Base-by-base conservation (phyloP, 2,797 vertebrate species). In the Merluccius polli region DNA sequence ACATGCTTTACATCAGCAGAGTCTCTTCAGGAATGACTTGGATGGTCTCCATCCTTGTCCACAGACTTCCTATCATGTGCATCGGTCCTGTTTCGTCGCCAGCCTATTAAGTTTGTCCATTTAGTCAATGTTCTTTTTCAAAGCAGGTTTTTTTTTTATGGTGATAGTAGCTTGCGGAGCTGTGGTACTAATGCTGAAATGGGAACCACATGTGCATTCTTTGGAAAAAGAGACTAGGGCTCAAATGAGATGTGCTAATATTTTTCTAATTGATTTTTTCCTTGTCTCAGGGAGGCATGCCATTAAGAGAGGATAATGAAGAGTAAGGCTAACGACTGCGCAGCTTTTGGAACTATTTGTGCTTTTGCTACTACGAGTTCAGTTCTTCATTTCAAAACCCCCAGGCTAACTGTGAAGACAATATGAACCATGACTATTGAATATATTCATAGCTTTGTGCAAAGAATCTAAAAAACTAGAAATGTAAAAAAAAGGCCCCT, bases 151-250 rank as follows among this genome's bases (percentile, higher is more conserved):
- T 71, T 76, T 24, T 11, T 72, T 67, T 74, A 72, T 36, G 75
- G 70, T 38, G 82, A 81, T 21, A 72, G 78, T 35, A 59, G 38
- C 78, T 82, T 30, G 24, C 83, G 78, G 76, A 67, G 81, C 74
- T 78, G 70, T 59, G 72, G 77, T 27, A 75, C 78, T 79, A 65
- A 73, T 68, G 48, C 36, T 41, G 31, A 88, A 89, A 90, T 90
- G 85, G 87, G 83, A 90, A 88, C 88, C 84, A 72, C 82, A 87
- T 92, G 91, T 90, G 87, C 90, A 92, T 91, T 90, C 88, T 92
- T 90, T 90, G 91, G 91, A 92, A 92, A 92, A 91, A 86, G 77
- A 89, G 86, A 90, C 82, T 82, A 87, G 81, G 86, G 87, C 80
- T 85, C 27, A 87, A 89, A 90, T 87, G 78, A 88, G 87, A 86